Conservation (phyloP, 92 coral and sea anemone species). For the Umimayanthus chanpuru region DNA sequence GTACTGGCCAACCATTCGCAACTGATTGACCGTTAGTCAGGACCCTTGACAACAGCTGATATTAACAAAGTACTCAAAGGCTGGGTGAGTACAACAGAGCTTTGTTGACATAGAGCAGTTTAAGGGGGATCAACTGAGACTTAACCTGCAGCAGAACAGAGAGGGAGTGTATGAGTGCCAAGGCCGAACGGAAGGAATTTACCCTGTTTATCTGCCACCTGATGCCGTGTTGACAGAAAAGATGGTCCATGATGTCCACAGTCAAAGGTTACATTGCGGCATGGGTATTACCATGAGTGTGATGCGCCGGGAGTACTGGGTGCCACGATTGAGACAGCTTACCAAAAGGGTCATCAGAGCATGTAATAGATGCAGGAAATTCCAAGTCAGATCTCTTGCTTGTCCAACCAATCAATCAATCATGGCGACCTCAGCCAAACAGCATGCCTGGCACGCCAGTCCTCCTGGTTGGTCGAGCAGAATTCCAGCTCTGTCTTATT, state of each 20-base stretch:
- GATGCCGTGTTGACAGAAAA: constrained; percentile 19
- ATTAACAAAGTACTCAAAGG: constrained; percentile 33
- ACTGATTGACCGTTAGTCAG: constrained; percentile 15
- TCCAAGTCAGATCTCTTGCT: not conserved
- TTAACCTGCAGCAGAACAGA: constrained; percentile 22
- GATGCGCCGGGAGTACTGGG: constrained; percentile 21
- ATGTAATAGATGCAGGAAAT: constrained; percentile 27
- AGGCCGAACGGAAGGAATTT: constrained; percentile 37
- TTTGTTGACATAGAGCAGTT: constrained; percentile 43
- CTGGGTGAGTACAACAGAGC: constrained; percentile 18
- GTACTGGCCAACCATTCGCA: constrained; percentile 45
- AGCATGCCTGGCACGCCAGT: too few relatives aligned
- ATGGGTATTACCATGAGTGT: constrained; percentile 33
- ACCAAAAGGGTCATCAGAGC: not conserved
- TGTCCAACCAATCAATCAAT: too few relatives aligned
- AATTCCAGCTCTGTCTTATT: too few relatives aligned
- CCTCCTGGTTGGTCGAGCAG: too few relatives aligned
- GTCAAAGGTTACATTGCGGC: constrained; percentile 44
- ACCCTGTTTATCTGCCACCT: constrained; percentile 40
- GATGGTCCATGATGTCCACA: constrained; percentile 33
- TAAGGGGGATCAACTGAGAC: constrained; percentile 37
- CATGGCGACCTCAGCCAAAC: too few relatives aligned
- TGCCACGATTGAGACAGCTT: constrained; percentile 34
- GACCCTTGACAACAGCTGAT: constrained; percentile 49
- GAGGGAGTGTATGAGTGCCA: constrained; percentile 10